phyloP scores from a whole-genome alignment of 2,888 invertebrate genomes.

The Polydrusus tereticollis region DNA sequence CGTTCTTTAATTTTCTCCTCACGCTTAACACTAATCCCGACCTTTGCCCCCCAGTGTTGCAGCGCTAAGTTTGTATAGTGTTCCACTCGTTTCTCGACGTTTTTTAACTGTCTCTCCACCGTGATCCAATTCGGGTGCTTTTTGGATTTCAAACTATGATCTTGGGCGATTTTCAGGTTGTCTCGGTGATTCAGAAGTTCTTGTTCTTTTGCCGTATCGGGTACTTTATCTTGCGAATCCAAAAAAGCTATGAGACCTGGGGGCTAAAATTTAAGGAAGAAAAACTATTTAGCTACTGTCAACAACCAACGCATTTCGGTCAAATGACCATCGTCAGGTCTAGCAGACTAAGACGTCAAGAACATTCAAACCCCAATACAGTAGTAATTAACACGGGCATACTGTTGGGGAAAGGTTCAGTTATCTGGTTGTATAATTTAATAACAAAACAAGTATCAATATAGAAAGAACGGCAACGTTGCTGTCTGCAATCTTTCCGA shows the following conservation, averaged over 20 bases:
- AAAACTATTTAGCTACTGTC: no score
- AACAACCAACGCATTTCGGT: no score
- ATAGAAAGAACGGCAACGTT: no score
- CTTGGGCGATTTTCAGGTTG: constrained; percentile 94
- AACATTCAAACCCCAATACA: no score
- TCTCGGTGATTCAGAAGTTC: constrained; percentile 86
- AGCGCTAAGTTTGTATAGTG: constrained; percentile 76
- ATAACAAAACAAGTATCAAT: no score
- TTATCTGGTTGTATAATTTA: no score
- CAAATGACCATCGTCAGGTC: no score
- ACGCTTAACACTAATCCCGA: constrained; percentile 71
- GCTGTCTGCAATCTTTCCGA: no score
- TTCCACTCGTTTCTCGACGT: constrained; percentile 87
- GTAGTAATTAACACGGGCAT: no score
- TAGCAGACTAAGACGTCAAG: no score
- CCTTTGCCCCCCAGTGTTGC: constrained; percentile 79
- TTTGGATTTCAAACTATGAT: constrained; percentile 77
- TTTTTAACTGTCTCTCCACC: constrained; percentile 79
- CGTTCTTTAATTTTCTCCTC: constrained; percentile 77
- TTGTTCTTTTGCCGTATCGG: constrained; percentile 78
- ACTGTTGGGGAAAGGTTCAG: no score
- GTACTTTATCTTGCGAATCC: constrained; percentile 88
- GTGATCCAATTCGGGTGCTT: constrained; percentile 80
- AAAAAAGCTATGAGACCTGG: constrained; percentile 90
- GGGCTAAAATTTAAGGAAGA: constrained; percentile 73